These are phyloP conservation scores for Drosophila varians DNA, from an alignment of 1,140 invertebrate genomes.

Conservation along the genomic window DNA sequence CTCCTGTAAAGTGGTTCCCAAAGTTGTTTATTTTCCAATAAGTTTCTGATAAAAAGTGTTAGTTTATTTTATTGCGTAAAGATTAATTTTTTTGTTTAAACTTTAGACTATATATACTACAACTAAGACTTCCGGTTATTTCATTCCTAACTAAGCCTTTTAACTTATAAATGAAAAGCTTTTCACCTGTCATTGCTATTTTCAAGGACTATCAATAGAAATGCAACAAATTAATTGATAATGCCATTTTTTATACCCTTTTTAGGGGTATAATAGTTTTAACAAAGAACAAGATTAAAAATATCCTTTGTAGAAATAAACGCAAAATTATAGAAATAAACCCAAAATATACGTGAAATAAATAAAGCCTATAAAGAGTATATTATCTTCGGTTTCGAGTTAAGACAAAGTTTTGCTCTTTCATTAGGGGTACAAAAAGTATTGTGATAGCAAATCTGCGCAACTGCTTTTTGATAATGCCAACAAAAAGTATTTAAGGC, in stretches of 20 bases:
- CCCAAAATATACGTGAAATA: too few species aligned
- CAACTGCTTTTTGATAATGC: not conserved
- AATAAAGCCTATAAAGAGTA: not conserved
- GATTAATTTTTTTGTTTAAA: too few species aligned
- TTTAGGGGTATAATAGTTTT: not conserved
- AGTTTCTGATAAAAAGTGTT: too few species aligned
- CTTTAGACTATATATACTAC: too few species aligned
- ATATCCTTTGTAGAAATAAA: too few species aligned
- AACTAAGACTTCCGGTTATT: not conserved
- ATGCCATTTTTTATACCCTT: not conserved
- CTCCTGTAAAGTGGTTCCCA: not conserved
- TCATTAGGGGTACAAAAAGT: not conserved
- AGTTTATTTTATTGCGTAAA: too few species aligned
- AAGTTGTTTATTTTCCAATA: not conserved
- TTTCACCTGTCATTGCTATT: not conserved
- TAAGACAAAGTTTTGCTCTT: not conserved
- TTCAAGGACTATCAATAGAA: not conserved
- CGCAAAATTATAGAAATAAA: too few species aligned
- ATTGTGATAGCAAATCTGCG: not conserved
- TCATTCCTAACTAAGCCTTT: not conserved
- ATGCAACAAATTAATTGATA: not conserved
- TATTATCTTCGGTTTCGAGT: not conserved
- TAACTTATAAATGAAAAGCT: not conserved
- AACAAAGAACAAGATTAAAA: not conserved
- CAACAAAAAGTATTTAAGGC: not conserved